phyloP scores from a whole-genome alignment of 2,113 vertebrate genomes.

The Clinocottus analis region DNA sequence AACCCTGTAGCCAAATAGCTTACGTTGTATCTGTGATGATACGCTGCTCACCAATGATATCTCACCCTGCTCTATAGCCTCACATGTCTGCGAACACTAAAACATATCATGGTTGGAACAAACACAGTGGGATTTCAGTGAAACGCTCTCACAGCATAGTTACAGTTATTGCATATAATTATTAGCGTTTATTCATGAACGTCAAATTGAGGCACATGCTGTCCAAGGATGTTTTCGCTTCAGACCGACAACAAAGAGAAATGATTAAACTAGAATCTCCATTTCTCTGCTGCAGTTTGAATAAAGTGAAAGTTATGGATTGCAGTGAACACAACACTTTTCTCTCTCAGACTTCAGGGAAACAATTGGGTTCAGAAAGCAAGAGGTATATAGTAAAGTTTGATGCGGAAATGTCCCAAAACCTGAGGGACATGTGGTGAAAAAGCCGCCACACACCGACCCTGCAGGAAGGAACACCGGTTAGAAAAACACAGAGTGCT shows the following conservation, averaged over 20 bases:
- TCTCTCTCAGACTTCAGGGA: not conserved
- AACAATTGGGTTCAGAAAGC: not conserved
- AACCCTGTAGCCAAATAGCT: slow-evolving; percentile 32
- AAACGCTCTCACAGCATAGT: not conserved
- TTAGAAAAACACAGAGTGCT: slow-evolving; percentile 70
- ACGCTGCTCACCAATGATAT: not conserved
- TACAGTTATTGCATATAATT: not conserved
- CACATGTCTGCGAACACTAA: not conserved
- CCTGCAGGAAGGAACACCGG: slow-evolving; percentile 50
- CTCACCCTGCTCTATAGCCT: not conserved
- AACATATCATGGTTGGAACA: not conserved
- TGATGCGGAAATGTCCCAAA: slow-evolving; percentile 50
- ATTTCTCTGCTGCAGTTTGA: slow-evolving; percentile 7
- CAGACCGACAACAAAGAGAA: not conserved
- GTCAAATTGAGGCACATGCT: not conserved
- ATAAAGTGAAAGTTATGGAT: not conserved
- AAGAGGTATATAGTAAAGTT: slow-evolving; percentile 31
- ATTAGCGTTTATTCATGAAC: not conserved
- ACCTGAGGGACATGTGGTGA: slow-evolving; percentile 60
- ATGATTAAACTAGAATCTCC: not conserved
- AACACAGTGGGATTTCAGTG: not conserved
- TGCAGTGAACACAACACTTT: not conserved
- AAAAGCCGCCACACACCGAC: slow-evolving; percentile 46
- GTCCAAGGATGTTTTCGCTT: not conserved
- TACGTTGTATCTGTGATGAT: slow-evolving; percentile 8